Conservation (phyloP, 2,888 invertebrate genomes). For the Oscheius onirici region DNA sequence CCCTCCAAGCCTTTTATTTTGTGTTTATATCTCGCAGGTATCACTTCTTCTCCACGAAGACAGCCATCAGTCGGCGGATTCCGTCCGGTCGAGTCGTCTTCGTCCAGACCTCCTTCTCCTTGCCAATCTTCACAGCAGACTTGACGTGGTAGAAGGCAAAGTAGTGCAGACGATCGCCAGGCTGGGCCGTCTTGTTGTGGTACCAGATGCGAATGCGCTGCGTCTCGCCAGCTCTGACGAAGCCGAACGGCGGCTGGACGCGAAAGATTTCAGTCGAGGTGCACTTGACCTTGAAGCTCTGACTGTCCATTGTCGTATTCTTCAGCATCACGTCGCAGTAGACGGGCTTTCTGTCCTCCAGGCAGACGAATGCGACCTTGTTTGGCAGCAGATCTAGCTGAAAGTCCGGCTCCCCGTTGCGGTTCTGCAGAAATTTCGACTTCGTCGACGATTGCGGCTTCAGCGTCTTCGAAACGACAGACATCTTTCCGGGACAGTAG, state of each 20-base stretch:
- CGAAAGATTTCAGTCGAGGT: no score
- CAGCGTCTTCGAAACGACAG: no score
- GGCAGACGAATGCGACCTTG: slow-evolving; percentile 46
- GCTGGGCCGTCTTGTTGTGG: slow-evolving; percentile 40
- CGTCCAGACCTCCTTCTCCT: no score
- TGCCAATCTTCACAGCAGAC: slow-evolving; percentile 36
- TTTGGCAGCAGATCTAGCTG: slow-evolving; percentile 38
- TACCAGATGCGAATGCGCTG: slow-evolving; percentile 33
- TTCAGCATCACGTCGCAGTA: no score
- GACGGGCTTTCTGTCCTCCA: no score
- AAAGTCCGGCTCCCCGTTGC: slow-evolving; percentile 25
- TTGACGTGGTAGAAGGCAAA: slow-evolving; percentile 61
- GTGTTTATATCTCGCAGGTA: background rate
- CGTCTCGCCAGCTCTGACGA: slow-evolving; percentile 54
- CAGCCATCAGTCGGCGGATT: background rate
- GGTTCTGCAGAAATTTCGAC: background rate
- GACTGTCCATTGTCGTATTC: no score
- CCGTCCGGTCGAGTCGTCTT: slow-evolving; percentile 56
- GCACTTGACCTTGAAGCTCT: no score
- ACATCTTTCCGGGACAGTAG: no score
- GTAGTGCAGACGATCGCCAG: slow-evolving; percentile 47
- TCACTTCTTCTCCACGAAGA: slow-evolving; percentile 9
- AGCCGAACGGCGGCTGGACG: slow-evolving; percentile 63
- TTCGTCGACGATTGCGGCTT: no score
- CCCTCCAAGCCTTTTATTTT: no score